These are phyloP conservation scores for Hylaeus anthracinus DNA, from an alignment of 1,140 invertebrate genomes.

Conservation along the genomic window DNA sequence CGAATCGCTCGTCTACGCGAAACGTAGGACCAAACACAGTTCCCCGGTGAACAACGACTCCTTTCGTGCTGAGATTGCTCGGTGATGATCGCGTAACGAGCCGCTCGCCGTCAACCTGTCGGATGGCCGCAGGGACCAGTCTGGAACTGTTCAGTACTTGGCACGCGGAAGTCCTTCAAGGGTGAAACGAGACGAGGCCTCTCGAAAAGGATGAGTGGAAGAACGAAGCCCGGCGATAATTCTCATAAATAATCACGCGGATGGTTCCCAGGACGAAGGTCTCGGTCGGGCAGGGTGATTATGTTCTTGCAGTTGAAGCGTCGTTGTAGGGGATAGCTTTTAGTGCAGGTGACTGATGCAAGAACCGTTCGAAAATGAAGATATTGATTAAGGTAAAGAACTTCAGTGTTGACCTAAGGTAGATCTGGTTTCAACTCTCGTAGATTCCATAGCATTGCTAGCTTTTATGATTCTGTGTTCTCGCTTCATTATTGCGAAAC, in stretches of 20 bases:
- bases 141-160: slow-evolving; percentile 24
- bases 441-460: no score
- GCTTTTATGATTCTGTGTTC: no score
- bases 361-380: no score
- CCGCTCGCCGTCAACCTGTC: slow-evolving; percentile 54
- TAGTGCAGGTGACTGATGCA: no score
- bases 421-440: no score
- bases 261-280: slow-evolving; percentile 48
- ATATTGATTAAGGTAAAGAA: no score
- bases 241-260: slow-evolving; percentile 65
- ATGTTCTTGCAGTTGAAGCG: no score
- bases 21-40: background rate
- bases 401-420: no score
- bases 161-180: slow-evolving; percentile 62
- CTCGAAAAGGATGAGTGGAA: background rate
- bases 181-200: slow-evolving; percentile 17
- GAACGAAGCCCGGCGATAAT: slow-evolving; percentile 50
- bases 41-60: slow-evolving; percentile 2
- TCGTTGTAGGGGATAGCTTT: no score
- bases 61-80: slow-evolving; percentile 41
- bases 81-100: slow-evolving; percentile 60
- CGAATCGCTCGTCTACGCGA: background rate
- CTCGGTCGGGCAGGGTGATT: no score
- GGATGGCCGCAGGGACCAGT: slow-evolving; percentile 21
- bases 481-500: no score